These are phyloP conservation scores for Aurelia coerulea DNA, from an alignment of 30 jellyfish, hydroid and myxozoan species.

Conservation along the genomic window DNA sequence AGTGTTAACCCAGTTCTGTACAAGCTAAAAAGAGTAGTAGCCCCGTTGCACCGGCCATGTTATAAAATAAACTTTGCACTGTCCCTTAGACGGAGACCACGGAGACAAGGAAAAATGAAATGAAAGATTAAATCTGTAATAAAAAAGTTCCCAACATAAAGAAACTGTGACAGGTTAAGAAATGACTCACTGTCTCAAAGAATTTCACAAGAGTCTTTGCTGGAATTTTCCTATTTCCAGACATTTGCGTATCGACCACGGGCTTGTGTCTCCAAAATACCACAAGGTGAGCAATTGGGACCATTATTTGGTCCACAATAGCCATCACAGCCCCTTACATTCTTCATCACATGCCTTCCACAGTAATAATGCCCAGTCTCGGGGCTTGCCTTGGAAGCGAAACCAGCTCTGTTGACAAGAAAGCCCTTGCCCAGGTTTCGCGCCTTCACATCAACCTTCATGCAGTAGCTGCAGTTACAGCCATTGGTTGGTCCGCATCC, in stretches of 20 bases:
- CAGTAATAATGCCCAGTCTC: constrained; percentile 49
- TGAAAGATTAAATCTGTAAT: too few species aligned
- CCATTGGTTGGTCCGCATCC: constrained; percentile 79
- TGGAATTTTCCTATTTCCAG: background rate
- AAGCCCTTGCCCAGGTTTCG: constrained; percentile 33
- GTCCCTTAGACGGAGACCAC: too few species aligned
- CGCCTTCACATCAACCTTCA: constrained; percentile 46
- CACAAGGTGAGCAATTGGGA: constrained; percentile 60
- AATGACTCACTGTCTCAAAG: too few species aligned
- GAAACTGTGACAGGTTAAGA: too few species aligned
- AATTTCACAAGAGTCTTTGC: too few species aligned
- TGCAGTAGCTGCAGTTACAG: constrained; percentile 64
- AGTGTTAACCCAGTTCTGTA: too few species aligned
- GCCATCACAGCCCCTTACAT: constrained; percentile 39
- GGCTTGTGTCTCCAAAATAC: constrained; percentile 18
- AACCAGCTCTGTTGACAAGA: constrained; percentile 51
- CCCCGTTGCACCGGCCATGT: too few species aligned
- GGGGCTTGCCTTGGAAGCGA: constrained; percentile 9
- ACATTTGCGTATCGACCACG: background rate
- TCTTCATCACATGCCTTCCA: constrained; percentile 46
- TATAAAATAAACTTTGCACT: too few species aligned
- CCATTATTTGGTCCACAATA: constrained; percentile 71
- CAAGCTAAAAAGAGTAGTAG: too few species aligned
- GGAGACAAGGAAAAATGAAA: too few species aligned
- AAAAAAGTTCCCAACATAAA: too few species aligned